Base-by-base conservation (phyloP, 2,888 invertebrate genomes). In the Synanthedon andrenaeformis region DNA sequence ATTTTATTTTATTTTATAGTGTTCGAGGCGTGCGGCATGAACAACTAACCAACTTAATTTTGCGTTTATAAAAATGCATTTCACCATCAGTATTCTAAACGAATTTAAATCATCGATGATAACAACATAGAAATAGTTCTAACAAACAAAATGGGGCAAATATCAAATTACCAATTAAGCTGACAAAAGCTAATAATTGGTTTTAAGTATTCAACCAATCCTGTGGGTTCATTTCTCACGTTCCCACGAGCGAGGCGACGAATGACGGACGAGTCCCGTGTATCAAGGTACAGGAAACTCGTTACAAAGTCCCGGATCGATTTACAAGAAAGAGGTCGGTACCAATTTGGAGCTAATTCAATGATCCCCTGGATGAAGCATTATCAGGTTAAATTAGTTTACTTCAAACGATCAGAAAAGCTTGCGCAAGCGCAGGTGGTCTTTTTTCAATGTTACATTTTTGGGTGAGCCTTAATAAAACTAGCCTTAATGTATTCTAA, bases 241-340 rank as follows among this genome's bases (percentile, higher is more conserved):
- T 70, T 73, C 72, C 67, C 71, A 70, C 67, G 72, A 57, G 60
- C 55, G 59, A 49, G 52, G 42, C 52, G 48, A 53, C 55, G 55
- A 59, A 56, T 58, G 57, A 54, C 54, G 54, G 52, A 56, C 53
- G 54, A 54, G 51, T 50, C 51, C 49, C 51, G 53, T 42, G 52
- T 42, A 53, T 35, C 14, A 14, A 45, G 45, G 45, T 45, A 45
- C 45, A 45, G 45, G 12, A 45, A 45, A 45, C 45, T 45, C 45
- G 45, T 45, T 45, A 55, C 51, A 51, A 35, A 55, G 56, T 49
- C 42, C 49, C 62, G 72, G 67, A 70, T 72, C 67, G 70, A 66
- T 65, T 67, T 74, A 78, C 80, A 76, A 75, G 78, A 78, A 79
- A 79, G 68, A 74, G 77, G 76, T 72, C 67, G 74, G 69, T 59